Percentiles rank a stretch among this genome's conserved stretches.
These are phyloP conservation scores for Oikopleura dioica DNA, from an alignment of 23 tunicate genomes.

Conservation along the genomic window DNA sequence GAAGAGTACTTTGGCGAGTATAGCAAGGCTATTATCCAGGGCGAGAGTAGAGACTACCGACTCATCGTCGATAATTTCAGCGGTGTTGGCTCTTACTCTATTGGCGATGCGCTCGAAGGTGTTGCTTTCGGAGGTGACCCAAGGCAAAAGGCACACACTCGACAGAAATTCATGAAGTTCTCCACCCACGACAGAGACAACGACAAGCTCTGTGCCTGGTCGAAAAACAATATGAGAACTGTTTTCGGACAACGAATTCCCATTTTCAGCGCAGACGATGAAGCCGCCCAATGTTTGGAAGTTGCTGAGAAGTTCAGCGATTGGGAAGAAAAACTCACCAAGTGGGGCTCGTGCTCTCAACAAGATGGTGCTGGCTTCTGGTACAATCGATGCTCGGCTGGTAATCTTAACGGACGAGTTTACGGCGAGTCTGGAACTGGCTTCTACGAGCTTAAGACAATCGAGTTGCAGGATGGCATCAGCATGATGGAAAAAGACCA, in stretches of 20 bases:
- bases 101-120: conserved; percentile 4
- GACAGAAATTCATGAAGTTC: background rate
- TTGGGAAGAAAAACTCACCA: background rate
- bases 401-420: conserved; percentile 8
- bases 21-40: background rate
- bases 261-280: background rate
- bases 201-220: no score
- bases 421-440: conserved; percentile 1
- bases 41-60: background rate
- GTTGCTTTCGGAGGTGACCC: background rate
- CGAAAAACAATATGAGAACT: no score
- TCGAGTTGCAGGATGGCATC: background rate
- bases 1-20: background rate
- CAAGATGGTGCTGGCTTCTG: conserved; percentile 10
- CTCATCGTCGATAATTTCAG: background rate
- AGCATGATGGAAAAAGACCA: background rate
- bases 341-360: background rate
- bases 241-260: background rate
- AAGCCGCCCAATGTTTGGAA: background rate
- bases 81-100: conserved; percentile 11
- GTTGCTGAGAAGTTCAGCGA: background rate
- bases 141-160: background rate
- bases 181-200: background rate
- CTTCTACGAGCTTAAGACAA: background rate
- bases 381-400: conserved; percentile 13